These are phyloP conservation scores for Bombylius discolor DNA, from an alignment of 2,888 invertebrate species.

Conservation along the genomic window DNA sequence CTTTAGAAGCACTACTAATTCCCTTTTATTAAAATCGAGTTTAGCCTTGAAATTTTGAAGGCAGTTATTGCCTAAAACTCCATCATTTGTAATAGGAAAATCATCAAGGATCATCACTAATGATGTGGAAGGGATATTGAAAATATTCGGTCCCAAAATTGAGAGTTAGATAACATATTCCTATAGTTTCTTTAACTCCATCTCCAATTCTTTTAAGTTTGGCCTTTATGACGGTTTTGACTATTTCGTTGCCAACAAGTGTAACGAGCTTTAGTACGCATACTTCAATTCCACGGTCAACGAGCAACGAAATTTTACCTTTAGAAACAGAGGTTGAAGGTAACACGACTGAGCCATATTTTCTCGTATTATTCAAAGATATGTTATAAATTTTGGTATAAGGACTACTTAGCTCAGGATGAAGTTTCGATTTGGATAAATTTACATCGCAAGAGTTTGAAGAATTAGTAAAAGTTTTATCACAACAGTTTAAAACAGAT, in stretches of 20 bases:
- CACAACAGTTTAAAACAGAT: no score
- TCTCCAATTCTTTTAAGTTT: background rate
- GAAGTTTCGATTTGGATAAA: no score
- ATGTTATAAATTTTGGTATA: no score
- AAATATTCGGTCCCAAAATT: background rate
- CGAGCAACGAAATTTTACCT: no score
- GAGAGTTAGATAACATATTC: background rate
- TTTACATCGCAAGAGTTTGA: no score
- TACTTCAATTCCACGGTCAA: no score
- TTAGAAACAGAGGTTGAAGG: fast-evolving
- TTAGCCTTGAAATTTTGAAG: background rate
- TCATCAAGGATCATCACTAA: no score
- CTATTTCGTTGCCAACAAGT: no score
- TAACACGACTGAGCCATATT: no score
- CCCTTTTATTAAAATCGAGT: background rate
- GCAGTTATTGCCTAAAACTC: background rate
- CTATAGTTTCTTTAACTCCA: background rate
- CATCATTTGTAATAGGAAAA: background rate
- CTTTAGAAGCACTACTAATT: background rate
- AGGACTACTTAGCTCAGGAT: fast-evolving
- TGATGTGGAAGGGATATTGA: background rate
- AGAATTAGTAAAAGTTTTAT: no score
- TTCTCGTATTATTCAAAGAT: fast-evolving
- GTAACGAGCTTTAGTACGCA: fast-evolving
- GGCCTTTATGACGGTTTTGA: background rate